Evolutionary conservation across 2,888 invertebrate genomes (phyloP).

Genomic region (Spicauda simplicius): DNA sequence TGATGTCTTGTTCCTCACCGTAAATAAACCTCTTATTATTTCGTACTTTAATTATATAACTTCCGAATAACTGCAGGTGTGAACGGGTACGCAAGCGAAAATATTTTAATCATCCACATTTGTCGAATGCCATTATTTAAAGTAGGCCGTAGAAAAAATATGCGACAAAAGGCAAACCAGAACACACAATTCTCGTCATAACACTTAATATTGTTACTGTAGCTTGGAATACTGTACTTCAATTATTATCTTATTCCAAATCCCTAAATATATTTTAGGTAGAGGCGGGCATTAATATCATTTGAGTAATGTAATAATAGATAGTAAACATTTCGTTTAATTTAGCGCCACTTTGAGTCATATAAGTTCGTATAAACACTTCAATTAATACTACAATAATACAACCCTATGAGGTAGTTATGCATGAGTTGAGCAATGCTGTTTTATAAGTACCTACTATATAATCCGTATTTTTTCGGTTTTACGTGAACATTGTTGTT

Average conservation of each 20-base stretch:
- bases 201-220: not conserved
- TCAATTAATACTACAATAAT: too few species aligned
- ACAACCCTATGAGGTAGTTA: too few species aligned
- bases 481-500: too few species aligned
- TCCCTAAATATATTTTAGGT: too few species aligned
- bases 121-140: slow-evolving; percentile 9
- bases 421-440: too few species aligned
- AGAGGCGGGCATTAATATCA: too few species aligned
- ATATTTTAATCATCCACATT: slow-evolving; percentile 11
- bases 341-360: too few species aligned
- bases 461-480: too few species aligned
- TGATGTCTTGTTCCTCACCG: not conserved
- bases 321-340: too few species aligned
- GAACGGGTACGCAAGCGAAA: slow-evolving; percentile 10
- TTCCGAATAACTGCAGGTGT: slow-evolving; percentile 2
- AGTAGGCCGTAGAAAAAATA: slow-evolving; percentile 12
- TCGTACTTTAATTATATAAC: not conserved
- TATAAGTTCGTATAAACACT: too few species aligned
- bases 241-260: not conserved
- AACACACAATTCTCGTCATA: not conserved
- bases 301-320: too few species aligned
- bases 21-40: not conserved
- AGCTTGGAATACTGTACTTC: not conserved
- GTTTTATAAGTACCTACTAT: too few species aligned
- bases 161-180: not conserved